Evolutionary conservation across 2,113 vertebrate genomes (phyloP).

Genomic region (Geococcyx californianus): DNA sequence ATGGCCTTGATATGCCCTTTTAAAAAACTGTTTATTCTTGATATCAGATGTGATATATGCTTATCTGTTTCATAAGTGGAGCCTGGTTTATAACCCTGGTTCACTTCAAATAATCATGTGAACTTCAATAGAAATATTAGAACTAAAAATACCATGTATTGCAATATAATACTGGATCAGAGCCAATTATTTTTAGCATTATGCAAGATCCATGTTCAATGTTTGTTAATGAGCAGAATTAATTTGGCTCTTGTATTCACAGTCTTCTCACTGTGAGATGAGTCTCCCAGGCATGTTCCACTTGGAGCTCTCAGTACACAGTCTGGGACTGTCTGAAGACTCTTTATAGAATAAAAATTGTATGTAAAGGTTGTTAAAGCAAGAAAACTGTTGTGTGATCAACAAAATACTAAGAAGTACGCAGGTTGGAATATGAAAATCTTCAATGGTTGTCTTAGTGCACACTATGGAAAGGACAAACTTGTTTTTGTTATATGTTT

Average conservation of each 20-base stretch:
- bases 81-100: background rate
- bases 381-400: background rate
- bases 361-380: background rate
- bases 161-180: background rate
- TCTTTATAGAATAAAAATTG: background rate
- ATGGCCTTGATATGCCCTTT: background rate
- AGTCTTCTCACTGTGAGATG: background rate
- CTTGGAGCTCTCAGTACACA: background rate
- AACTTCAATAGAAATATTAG: background rate
- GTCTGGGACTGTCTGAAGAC: background rate
- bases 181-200: background rate
- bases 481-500: background rate
- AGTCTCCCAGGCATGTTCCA: rapidly evolving
- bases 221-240: background rate
- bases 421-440: background rate
- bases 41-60: background rate
- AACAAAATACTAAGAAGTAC: background rate
- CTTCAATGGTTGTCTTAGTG: background rate
- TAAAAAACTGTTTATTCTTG: background rate
- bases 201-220: background rate
- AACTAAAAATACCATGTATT: background rate
- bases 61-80: background rate
- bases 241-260: background rate
- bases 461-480: background rate
- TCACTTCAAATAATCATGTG: background rate